phyloP scores from a whole-genome alignment of 2,113 vertebrate species.

The Microcebus griseorufus region DNA sequence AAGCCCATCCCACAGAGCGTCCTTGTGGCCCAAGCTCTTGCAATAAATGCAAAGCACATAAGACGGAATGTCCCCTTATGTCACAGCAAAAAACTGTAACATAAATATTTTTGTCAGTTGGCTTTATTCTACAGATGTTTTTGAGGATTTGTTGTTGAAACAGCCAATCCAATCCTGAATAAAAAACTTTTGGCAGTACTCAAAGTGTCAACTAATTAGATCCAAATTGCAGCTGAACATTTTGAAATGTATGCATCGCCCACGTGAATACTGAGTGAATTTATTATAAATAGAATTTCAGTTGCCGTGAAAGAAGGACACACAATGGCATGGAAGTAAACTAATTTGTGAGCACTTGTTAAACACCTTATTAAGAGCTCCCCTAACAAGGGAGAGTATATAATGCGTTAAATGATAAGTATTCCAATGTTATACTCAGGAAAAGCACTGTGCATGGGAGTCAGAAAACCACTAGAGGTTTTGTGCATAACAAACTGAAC shows the following conservation, averaged over 20 bases:
- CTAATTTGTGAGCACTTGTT: slow-evolving; percentile 17
- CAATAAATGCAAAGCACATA: slow-evolving; percentile 53
- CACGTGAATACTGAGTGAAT: slow-evolving; percentile 66
- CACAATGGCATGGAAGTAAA: background rate
- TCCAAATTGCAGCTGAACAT: slow-evolving; percentile 72
- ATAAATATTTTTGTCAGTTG: slow-evolving; percentile 77
- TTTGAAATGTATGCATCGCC: slow-evolving; percentile 73
- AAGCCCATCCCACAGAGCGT: background rate
- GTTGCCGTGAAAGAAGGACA: slow-evolving; percentile 46
- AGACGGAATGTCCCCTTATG: slow-evolving; percentile 58
- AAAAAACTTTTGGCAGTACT: slow-evolving; percentile 60
- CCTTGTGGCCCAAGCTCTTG: slow-evolving; percentile 13
- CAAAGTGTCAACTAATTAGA: slow-evolving; percentile 78
- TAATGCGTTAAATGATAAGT: background rate
- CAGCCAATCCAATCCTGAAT: slow-evolving; percentile 73
- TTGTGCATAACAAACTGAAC: background rate
- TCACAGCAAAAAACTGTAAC: slow-evolving; percentile 73
- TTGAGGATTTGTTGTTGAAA: slow-evolving; percentile 75
- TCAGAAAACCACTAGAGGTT: background rate
- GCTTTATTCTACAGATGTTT: slow-evolving; percentile 77
- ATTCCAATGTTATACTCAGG: background rate
- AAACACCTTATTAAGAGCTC: slow-evolving; percentile 24
- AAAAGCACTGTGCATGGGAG: background rate
- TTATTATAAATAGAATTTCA: slow-evolving; percentile 72
- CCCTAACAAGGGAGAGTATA: background rate